Base-by-base conservation (phyloP, 2,888 invertebrate species). In the Shargacucullia verbasci region DNA sequence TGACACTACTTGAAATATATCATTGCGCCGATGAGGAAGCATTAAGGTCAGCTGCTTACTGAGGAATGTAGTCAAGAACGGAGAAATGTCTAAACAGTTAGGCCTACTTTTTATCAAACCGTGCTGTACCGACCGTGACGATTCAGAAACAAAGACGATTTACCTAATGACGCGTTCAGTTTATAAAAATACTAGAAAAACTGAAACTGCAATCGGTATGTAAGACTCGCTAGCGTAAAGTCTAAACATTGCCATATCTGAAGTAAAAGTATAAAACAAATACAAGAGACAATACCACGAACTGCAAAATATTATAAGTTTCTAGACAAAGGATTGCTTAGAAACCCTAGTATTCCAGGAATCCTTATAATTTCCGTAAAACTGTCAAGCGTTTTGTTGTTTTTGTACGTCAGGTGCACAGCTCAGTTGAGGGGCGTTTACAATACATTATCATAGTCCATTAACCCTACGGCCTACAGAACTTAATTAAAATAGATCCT, bases 1-100 rank as follows among this genome's bases (percentile, higher is more conserved):
- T 68, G 49, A 14, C 14, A 38, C 35, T 29, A 50, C 45, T 45
- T 40, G 35, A 62, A 65, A 72, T 63, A 53, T 62, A 69, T 72
- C 54, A 50, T 59, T 45, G 69, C 61, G 67, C 70, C 59, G 64
- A 74, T 69, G 72, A 64, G 44, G 62, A 72, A 61, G 63, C 84
- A 88, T 87, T 87, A 87, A 86, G 83, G 86, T 73, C 84, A 81
- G 33, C 61, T 82, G 77, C 80, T 83, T 78, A 79, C 70, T 46
- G 66, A 81, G 77, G 84, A 87, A 85, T 83, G 82, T 78, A 78
- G 79, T 72, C 80, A 79, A 80, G 78, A 79, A 80, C 82, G 80
- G 78, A 86, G 85, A 84, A 85, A 85, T 82, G 78, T 76, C 75
- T 74, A 73, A 82, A 89, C 91, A 87, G 91, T 91, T 88, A 90